Conservation (phyloP, 2,888 invertebrate genomes). For the Bugulina stolonifera region DNA sequence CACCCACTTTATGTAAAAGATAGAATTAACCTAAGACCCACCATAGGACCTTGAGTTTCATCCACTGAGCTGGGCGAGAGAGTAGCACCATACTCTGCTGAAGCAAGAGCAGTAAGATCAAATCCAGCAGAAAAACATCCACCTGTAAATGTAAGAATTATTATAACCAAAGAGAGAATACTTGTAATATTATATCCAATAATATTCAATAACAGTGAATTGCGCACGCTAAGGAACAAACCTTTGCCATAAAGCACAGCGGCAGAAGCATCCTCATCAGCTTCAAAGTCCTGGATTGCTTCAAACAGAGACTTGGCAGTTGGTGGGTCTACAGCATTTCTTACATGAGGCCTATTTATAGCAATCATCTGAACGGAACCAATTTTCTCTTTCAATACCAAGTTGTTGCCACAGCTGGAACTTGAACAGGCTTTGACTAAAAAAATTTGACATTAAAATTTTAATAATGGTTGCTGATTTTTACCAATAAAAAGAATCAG, state of each 20-base stretch:
- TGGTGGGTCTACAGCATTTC: slow-evolving; percentile 72
- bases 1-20: no score
- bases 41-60: slow-evolving; percentile 4
- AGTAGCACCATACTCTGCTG: slow-evolving; percentile 28
- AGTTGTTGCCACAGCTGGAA: no score
- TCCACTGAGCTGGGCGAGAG: neutral
- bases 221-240: no score
- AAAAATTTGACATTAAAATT: no score
- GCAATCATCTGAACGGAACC: slow-evolving; percentile 67
- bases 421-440: no score
- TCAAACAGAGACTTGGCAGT: slow-evolving; percentile 65
- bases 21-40: no score
- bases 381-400: slow-evolving; percentile 34
- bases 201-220: no score
- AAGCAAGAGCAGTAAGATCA: slow-evolving; percentile 70
- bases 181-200: no score
- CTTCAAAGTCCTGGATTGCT: slow-evolving; percentile 74
- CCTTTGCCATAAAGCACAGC: slow-evolving; percentile 75
- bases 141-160: slow-evolving; percentile 60
- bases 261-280: slow-evolving; percentile 64
- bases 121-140: slow-evolving; percentile 89
- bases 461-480: no score
- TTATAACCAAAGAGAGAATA: no score
- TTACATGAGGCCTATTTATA: slow-evolving; percentile 76
- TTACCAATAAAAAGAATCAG: no score